Percentiles rank a stretch among this genome's conserved stretches.
Conservation (phyloP, 2,888 invertebrate genomes). For the Melieria crassipennis region DNA sequence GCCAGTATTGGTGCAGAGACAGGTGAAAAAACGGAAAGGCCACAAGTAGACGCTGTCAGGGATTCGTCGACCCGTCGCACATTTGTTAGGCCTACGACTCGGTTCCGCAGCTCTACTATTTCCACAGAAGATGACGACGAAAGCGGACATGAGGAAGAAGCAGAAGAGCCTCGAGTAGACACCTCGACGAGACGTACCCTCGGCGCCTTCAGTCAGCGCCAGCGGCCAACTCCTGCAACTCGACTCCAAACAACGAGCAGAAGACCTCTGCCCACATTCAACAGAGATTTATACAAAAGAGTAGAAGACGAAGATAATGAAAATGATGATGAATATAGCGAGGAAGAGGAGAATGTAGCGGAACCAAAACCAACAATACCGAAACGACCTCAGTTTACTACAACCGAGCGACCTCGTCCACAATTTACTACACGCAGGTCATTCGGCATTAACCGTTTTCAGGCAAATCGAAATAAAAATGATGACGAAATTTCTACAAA, state of each 20-base stretch:
- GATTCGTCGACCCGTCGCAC: conserved; percentile 19
- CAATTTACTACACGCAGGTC: conserved; percentile 1
- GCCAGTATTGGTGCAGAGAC: neutral
- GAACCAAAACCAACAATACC: conserved; percentile 30
- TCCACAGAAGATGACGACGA: too few relatives aligned
- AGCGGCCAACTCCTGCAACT: conserved; percentile 26
- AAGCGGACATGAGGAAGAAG: neutral
- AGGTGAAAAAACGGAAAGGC: neutral
- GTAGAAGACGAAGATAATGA: conserved; percentile 11
- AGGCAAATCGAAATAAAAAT: neutral
- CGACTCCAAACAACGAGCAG: conserved; percentile 27
- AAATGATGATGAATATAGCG: conserved; percentile 20
- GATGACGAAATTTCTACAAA: conserved; percentile 25
- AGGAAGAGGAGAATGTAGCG: conserved; percentile 1
- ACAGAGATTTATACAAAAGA: conserved; percentile 44
- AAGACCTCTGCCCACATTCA: conserved; percentile 41
- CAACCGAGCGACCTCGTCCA: conserved; percentile 6
- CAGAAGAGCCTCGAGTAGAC: conserved; percentile 23
- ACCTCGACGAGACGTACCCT: conserved; percentile 38
- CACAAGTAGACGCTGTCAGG: neutral
- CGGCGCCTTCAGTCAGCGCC: conserved; percentile 27
- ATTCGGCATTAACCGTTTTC: neutral
- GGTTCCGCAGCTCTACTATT: too few relatives aligned
- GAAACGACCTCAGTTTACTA: conserved; percentile 25
- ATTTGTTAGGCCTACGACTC: neutral